Evolutionary conservation across 2,888 invertebrate genomes (phyloP).

Genomic region (Parasteatoda lunata): DNA sequence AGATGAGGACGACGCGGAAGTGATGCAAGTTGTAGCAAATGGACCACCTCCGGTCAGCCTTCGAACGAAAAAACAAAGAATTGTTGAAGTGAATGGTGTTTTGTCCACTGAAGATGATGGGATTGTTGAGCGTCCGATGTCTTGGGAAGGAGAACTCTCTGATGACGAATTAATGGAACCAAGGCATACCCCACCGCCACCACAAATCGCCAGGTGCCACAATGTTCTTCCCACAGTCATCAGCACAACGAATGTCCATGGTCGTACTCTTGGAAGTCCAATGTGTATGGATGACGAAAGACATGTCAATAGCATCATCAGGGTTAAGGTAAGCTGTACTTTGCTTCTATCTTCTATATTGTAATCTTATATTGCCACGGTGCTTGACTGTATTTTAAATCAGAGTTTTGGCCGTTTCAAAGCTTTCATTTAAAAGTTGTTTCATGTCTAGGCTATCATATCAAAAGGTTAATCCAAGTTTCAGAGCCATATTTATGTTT

Average conservation of each 20-base stretch:
- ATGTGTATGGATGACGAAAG: slow-evolving; percentile 66
- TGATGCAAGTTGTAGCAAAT: slow-evolving; percentile 68
- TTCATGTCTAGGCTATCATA: too few species aligned
- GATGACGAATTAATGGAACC: slow-evolving; percentile 76
- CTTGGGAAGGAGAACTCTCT: slow-evolving; percentile 94
- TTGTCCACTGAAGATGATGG: slow-evolving; percentile 72
- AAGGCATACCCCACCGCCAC: slow-evolving; percentile 23
- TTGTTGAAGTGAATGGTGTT: slow-evolving; percentile 48
- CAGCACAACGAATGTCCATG: slow-evolving; percentile 36
- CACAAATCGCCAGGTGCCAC: slow-evolving; percentile 50
- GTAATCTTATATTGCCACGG: too few species aligned
- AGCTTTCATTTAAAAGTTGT: too few species aligned
- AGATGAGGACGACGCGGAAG: slow-evolving; percentile 66
- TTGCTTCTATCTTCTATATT: too few species aligned
- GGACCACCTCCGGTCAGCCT: slow-evolving; percentile 50
- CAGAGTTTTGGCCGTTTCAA: too few species aligned
- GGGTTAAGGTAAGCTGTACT: slow-evolving; percentile 37
- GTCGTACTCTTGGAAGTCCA: slow-evolving; percentile 50
- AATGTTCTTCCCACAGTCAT: slow-evolving; percentile 36
- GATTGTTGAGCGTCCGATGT: slow-evolving; percentile 83
- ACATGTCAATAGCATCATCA: slow-evolving; percentile 30
- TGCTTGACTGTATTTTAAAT: too few species aligned
- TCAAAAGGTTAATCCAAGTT: too few species aligned
- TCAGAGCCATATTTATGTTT: too few species aligned
- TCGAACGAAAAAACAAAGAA: slow-evolving; percentile 53